Base-by-base conservation (phyloP, 2,113 vertebrate species). In the Naja naja region DNA sequence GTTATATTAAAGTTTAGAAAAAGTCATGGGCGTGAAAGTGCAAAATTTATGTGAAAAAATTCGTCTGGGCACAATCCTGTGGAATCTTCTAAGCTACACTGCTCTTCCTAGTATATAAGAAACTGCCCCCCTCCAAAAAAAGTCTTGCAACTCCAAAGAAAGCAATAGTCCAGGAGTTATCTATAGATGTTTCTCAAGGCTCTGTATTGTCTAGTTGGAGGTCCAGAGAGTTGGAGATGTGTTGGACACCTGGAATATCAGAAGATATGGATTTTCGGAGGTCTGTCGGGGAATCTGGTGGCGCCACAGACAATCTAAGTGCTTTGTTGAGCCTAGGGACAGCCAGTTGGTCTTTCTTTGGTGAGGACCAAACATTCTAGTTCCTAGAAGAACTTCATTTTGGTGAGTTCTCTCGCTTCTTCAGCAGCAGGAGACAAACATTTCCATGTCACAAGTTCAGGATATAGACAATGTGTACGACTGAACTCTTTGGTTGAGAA, bases 301-400 rank as follows among this genome's bases (percentile, higher is more conserved):
- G 45, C 43, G n/a, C 74, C 39, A 45, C 47, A 14, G 55, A 34
- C 11, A 25, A 58, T 90, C 52, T 23, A 90, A 49, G 74, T 12
- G 16, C 74, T 53, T 53, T 34, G 64, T 34, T 3, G 64, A 69
- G 16, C 52, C 27, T 18, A 90, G 3, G 1, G 11, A 93, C 8
- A 60, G 30, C 54, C 18, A 25, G 5, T 7, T 27, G 23, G 54
- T n/a, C 1, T 64, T 86, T 93, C 69, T 25, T 20, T 45, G 74
- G 69, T 45, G 58, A 91, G 90, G 54, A 91, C 90, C 90, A 85
- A 54, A 20, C 92, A 93, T 93, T 7, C 89, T 2, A 60, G 47
- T 53, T 87, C 87, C 55, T 91, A 16, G 47, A 54, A 81, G 69
- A 53, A 27, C 64, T 47, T 43, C 7, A 55, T 85, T 1, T 53